Evolutionary conservation across 2,888 invertebrate species (phyloP).

Genomic region (Chrysolina oricalcia): DNA sequence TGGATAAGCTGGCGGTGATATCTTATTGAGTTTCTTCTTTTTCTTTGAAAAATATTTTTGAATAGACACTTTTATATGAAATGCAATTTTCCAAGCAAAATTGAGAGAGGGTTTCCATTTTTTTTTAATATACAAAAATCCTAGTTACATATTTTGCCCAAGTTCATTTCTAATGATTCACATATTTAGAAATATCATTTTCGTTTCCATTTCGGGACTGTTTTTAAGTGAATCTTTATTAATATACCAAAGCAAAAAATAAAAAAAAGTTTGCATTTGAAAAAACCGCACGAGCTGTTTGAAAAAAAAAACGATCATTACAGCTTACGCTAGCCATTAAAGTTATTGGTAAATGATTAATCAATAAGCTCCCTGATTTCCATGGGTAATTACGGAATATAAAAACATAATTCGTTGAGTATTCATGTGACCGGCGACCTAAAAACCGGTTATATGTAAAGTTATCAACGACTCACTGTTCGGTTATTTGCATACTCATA

Average conservation of each 20-base stretch:
- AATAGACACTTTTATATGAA: too few species aligned
- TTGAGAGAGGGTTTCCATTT: too few species aligned
- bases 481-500: neutral
- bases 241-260: neutral
- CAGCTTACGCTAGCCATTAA: neutral
- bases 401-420: neutral
- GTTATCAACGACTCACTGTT: conserved; percentile 19
- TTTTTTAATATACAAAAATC: too few species aligned
- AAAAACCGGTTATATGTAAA: conserved; percentile 14
- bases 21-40: too few species aligned
- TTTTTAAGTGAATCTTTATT: neutral
- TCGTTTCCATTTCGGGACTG: too few species aligned
- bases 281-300: neutral
- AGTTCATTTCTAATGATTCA: too few species aligned
- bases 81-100: too few species aligned
- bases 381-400: neutral
- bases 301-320: neutral
- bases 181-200: too few species aligned
- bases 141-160: too few species aligned
- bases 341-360: neutral
- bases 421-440: conserved; percentile 2
- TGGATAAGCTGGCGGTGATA: too few species aligned
- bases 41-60: too few species aligned
- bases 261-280: neutral
- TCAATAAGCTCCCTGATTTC: neutral